These are phyloP conservation scores for Alentia gelatinosa DNA, from an alignment of 2,888 invertebrate species.

Conservation along the genomic window DNA sequence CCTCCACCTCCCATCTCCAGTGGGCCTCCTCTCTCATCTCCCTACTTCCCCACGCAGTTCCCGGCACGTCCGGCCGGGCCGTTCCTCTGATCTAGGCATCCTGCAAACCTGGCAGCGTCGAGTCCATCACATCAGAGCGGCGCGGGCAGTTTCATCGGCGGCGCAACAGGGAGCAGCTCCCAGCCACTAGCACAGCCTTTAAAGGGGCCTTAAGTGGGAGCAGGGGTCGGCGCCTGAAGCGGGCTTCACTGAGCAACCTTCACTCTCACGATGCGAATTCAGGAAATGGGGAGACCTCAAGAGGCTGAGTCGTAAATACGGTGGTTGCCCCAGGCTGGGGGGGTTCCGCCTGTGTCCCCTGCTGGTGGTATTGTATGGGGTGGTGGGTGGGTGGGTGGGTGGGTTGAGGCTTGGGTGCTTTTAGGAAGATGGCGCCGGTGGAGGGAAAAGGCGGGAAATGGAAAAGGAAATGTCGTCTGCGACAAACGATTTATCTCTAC, in stretches of 20 bases:
- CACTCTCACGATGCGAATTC: neutral
- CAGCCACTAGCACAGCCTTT: neutral
- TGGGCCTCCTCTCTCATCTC: neutral
- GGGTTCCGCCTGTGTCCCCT: neutral
- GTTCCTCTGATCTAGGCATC: neutral
- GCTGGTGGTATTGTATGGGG: too few relatives aligned
- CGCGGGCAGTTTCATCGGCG: neutral
- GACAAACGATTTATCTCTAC: neutral
- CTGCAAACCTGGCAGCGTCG: neutral
- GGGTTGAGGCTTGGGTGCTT: too few relatives aligned
- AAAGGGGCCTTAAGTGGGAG: neutral
- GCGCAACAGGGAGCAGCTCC: neutral
- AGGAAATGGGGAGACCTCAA: too few relatives aligned
- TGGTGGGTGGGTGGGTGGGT: neutral
- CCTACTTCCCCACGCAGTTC: too few relatives aligned
- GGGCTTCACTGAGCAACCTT: neutral
- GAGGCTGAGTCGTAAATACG: neutral
- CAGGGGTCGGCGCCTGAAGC: neutral
- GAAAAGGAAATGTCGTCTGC: too few relatives aligned
- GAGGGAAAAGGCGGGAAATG: neutral
- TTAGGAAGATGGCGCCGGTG: neutral
- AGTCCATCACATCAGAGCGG: constrained; percentile 1
- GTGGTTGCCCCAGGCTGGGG: neutral
- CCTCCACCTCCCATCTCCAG: neutral
- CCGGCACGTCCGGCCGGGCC: neutral